Percentiles rank a stretch among this genome's conserved stretches.
phyloP scores from a whole-genome alignment of 2,888 invertebrate species.

The Heliothis peltigera region DNA sequence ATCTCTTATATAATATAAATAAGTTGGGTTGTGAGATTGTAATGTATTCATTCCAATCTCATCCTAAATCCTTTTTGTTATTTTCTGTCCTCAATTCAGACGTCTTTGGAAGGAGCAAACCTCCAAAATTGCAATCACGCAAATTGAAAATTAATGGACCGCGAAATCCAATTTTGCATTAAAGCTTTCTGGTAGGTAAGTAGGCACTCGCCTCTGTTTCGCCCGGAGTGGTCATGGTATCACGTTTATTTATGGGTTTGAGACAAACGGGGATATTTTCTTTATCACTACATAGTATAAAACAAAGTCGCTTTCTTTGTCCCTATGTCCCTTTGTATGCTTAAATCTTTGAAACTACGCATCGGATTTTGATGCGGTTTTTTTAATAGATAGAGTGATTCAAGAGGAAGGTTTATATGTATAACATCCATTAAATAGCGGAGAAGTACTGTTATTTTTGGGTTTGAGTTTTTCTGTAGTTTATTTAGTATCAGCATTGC shows the following conservation, averaged over 20 bases:
- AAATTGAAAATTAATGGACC: slow-evolving; percentile 90
- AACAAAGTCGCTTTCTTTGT: too few species aligned
- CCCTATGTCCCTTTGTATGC: too few species aligned
- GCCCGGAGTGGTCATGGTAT: slow-evolving; percentile 63
- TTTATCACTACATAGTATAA: too few species aligned
- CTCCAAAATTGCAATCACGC: slow-evolving; percentile 89
- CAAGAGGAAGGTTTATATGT: too few species aligned
- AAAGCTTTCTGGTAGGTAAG: slow-evolving; percentile 82
- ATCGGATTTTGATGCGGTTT: too few species aligned
- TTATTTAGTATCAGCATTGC: too few species aligned
- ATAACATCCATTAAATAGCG: too few species aligned
- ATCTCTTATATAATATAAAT: slow-evolving; percentile 56
- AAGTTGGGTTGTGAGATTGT: slow-evolving; percentile 62
- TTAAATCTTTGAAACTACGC: too few species aligned
- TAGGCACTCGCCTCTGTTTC: slow-evolving; percentile 72
- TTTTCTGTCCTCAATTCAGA: slow-evolving; percentile 81
- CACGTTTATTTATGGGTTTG: slow-evolving; percentile 58
- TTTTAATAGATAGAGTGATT: too few species aligned
- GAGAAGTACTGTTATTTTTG: too few species aligned
- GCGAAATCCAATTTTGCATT: slow-evolving; percentile 89
- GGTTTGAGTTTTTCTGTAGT: too few species aligned
- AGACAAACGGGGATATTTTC: slow-evolving; percentile 52
- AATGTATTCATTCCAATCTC: slow-evolving; percentile 83
- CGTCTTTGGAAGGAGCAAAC: slow-evolving; percentile 85
- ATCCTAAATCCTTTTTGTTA: slow-evolving; percentile 83